Percentiles rank a stretch among this genome's conserved stretches.
Evolutionary conservation across 1,140 invertebrate species (phyloP).

Genomic region (Drosophila willistoni): DNA sequence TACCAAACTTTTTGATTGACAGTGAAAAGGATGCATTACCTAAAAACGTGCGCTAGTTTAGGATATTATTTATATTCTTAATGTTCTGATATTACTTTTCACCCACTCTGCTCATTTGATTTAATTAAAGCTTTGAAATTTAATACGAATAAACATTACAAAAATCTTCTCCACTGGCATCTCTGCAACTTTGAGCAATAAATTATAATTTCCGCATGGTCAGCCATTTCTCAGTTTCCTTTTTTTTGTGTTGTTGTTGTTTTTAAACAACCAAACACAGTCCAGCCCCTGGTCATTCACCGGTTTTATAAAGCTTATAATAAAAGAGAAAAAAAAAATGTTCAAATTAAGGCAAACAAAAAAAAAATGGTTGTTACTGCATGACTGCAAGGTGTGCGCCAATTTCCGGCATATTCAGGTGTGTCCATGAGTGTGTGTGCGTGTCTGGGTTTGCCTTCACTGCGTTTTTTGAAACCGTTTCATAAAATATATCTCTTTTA

Average conservation of each 20-base stretch:
- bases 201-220: slow-evolving; percentile 77
- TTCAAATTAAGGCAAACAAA: neutral
- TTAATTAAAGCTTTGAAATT: neutral
- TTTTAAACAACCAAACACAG: slow-evolving; percentile 10
- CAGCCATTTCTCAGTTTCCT: slow-evolving; percentile 20
- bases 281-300: slow-evolving; percentile 49
- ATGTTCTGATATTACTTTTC: too few relatives aligned
- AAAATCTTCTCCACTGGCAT: slow-evolving; percentile 31
- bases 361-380: slow-evolving; percentile 60
- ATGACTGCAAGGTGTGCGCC: slow-evolving; percentile 77
- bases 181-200: slow-evolving; percentile 73
- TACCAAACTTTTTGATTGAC: too few relatives aligned
- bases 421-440: slow-evolving; percentile 25
- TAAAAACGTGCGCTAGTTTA: too few relatives aligned
- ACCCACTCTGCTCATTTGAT: neutral
- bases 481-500: slow-evolving; percentile 34
- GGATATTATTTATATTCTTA: too few relatives aligned
- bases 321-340: slow-evolving; percentile 14
- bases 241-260: neutral
- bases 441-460: slow-evolving; percentile 10
- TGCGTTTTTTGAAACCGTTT: slow-evolving; percentile 15
- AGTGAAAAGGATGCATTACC: too few relatives aligned
- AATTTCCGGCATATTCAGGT: slow-evolving; percentile 70
- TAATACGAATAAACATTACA: neutral
- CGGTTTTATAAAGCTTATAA: slow-evolving; percentile 61